phyloP scores from a whole-genome alignment of 1,140 invertebrate species.

The Cherax destructor region DNA sequence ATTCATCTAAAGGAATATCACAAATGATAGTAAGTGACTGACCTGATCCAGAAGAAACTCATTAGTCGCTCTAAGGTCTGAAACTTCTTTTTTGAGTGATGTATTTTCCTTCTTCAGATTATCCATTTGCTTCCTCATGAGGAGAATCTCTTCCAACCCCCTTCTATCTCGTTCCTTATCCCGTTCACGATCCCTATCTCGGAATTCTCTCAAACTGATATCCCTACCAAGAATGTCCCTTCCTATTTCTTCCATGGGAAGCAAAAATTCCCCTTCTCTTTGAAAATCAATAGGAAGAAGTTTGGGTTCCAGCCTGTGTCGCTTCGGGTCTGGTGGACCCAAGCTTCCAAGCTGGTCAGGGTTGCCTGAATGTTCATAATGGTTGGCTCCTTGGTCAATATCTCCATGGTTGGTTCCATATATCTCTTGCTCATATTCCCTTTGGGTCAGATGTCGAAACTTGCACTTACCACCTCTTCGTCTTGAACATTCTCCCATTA shows the following conservation, averaged over 20 bases:
- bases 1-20: neutral
- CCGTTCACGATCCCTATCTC: slow-evolving; percentile 60
- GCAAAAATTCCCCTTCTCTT: slow-evolving; percentile 49
- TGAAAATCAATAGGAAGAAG: slow-evolving; percentile 26
- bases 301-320: slow-evolving; percentile 54
- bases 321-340: slow-evolving; percentile 46
- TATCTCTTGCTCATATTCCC: slow-evolving; percentile 73
- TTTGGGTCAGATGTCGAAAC: slow-evolving; percentile 78
- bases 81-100: slow-evolving; percentile 68
- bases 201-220: slow-evolving; percentile 59
- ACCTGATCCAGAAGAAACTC: slow-evolving; percentile 71
- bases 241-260: slow-evolving; percentile 45
- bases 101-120: slow-evolving; percentile 68
- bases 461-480: slow-evolving; percentile 79
- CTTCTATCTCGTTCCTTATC: slow-evolving; percentile 63
- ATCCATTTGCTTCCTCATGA: slow-evolving; percentile 70
- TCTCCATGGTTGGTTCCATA: slow-evolving; percentile 59
- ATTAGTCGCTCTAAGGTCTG: slow-evolving; percentile 71
- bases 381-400: slow-evolving; percentile 21
- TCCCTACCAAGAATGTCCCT: slow-evolving; percentile 44
- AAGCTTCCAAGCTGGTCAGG: slow-evolving; percentile 25
- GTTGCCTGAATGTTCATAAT: slow-evolving; percentile 41
- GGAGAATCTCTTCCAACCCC: slow-evolving; percentile 64
- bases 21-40: neutral
- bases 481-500: slow-evolving; percentile 83